Evolutionary conservation across 2,113 vertebrate species (phyloP).

Genomic region (Carettochelys insculpta): DNA sequence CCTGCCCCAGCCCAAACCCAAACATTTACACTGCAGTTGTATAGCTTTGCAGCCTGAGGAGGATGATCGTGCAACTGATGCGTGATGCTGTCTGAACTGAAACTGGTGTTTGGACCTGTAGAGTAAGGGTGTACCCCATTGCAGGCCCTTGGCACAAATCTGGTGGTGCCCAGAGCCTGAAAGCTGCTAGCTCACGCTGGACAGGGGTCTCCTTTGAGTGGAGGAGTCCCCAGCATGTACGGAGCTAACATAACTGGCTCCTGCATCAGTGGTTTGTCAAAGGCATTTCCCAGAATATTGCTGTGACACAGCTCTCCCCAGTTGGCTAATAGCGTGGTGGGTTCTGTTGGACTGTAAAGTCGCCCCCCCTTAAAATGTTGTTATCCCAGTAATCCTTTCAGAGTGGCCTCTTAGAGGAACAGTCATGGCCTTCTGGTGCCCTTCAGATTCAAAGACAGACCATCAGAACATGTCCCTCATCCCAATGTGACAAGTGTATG

Average conservation of each 20-base stretch:
- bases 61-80: no score
- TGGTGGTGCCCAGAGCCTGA: not conserved
- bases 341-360: not conserved
- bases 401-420: not conserved
- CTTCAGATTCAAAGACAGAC: fast-evolving
- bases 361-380: not conserved
- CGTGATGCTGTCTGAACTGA: no score
- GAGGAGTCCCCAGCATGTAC: not conserved
- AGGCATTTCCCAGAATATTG: not conserved
- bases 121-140: no score
- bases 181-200: not conserved
- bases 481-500: not conserved
- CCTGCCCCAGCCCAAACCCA: no score
- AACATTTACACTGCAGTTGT: no score
- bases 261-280: not conserved
- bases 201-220: no score
- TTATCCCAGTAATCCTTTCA: not conserved
- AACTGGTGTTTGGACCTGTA: no score
- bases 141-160: not conserved
- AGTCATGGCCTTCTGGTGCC: not conserved
- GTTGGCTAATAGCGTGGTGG: not conserved
- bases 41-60: no score
- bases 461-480: not conserved
- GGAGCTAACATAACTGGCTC: not conserved
- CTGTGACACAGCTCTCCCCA: not conserved